phyloP scores from a whole-genome alignment of 1,140 invertebrate species.

The Aphidius gifuensis region DNA sequence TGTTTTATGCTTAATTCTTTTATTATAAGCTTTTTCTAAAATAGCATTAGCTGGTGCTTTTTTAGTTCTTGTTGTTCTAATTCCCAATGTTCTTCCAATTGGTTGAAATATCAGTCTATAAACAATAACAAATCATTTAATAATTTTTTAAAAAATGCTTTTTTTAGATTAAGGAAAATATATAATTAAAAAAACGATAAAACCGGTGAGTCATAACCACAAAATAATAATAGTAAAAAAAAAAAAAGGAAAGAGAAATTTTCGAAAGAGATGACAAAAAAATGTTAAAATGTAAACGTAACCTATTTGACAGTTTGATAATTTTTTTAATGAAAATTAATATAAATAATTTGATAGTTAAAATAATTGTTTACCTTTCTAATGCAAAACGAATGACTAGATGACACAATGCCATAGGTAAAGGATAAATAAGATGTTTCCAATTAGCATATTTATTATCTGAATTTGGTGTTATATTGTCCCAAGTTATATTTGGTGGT shows the following conservation, averaged over 20 bases:
- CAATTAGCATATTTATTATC: slow-evolving; percentile 77
- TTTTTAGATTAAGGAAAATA: neutral
- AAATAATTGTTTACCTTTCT: slow-evolving; percentile 65
- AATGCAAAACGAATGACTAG: slow-evolving; percentile 71
- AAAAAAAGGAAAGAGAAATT: too few species aligned
- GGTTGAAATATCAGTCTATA: slow-evolving; percentile 43
- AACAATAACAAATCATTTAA: slow-evolving; percentile 15
- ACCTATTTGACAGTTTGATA: too few species aligned
- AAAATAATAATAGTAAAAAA: too few species aligned
- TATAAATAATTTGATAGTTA: too few species aligned
- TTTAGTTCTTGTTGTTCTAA: slow-evolving; percentile 74
- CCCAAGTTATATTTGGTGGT: slow-evolving; percentile 86
- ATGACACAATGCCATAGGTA: slow-evolving; percentile 75
- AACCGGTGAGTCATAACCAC: too few species aligned
- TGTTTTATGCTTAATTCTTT: slow-evolving; percentile 72
- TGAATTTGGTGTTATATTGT: slow-evolving; percentile 75
- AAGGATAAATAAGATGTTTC: slow-evolving; percentile 76
- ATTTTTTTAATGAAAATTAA: too few species aligned
- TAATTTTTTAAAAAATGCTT: neutral
- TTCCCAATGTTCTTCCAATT: slow-evolving; percentile 71
- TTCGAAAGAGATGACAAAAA: too few species aligned
- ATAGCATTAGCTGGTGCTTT: slow-evolving; percentile 67
- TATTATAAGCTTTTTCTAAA: slow-evolving; percentile 71
- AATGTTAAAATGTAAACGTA: too few species aligned
- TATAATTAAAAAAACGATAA: neutral